Evolutionary conservation across 2,113 vertebrate genomes (phyloP).

Genomic region (Indicator indicator): DNA sequence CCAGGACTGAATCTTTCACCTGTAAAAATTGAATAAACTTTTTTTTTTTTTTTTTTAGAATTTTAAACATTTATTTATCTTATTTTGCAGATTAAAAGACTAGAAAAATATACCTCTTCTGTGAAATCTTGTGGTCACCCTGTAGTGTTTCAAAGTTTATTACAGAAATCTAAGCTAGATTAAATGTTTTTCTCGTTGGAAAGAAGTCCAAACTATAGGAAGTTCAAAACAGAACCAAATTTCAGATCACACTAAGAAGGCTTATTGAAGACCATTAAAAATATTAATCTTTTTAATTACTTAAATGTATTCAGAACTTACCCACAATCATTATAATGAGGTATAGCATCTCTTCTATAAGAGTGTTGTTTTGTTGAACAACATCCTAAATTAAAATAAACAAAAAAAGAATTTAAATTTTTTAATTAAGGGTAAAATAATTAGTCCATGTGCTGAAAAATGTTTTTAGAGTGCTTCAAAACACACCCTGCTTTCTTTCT

Average conservation of each 20-base stretch:
- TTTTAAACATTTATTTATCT: neutral
- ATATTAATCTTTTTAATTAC: neutral
- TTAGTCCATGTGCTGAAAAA: neutral
- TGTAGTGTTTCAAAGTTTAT: neutral
- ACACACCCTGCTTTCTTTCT: neutral
- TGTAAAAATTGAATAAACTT: slow-evolving; percentile 40
- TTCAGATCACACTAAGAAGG: neutral
- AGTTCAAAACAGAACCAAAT: neutral
- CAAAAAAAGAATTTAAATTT: neutral
- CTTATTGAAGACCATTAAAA: neutral
- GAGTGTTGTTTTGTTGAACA: slow-evolving; percentile 94
- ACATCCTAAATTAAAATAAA: slow-evolving; percentile 83
- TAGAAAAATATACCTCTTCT: neutral
- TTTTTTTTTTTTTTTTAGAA: neutral
- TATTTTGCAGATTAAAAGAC: neutral
- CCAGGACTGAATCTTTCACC: slow-evolving; percentile 92
- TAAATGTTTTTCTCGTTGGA: neutral
- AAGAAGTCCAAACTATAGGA: neutral
- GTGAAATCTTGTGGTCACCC: neutral
- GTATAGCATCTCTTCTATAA: slow-evolving; percentile 98
- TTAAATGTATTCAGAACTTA: slow-evolving; percentile 74
- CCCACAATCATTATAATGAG: slow-evolving; percentile 96
- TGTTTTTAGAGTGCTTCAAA: neutral
- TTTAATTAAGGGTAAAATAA: neutral
- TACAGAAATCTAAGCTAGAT: neutral